Conservation (phyloP, 2,888 invertebrate species). For the Hyalella azteca region DNA sequence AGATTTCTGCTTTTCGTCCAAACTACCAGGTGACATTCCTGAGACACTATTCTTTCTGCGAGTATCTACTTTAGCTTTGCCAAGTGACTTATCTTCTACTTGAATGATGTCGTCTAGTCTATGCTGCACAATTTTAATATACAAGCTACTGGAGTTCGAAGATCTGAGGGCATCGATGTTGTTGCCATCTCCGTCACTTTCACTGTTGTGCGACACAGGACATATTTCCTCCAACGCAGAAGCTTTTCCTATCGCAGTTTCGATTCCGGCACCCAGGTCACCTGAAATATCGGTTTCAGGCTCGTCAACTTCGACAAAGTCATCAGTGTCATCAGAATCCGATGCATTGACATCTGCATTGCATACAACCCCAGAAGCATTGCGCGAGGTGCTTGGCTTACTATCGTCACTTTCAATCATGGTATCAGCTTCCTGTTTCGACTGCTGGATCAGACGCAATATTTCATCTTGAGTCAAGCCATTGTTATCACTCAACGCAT, state of each 20-base stretch:
- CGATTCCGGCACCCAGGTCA: too few species aligned
- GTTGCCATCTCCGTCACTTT: conserved; percentile 9
- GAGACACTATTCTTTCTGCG: conserved; percentile 20
- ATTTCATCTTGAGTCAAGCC: conserved; percentile 77
- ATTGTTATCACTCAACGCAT: conserved; percentile 51
- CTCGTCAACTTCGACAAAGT: conserved; percentile 50
- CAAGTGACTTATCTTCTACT: conserved; percentile 38
- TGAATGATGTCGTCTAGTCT: conserved; percentile 53
- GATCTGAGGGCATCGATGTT: conserved; percentile 50
- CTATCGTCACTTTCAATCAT: conserved; percentile 24
- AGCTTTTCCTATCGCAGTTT: too few species aligned
- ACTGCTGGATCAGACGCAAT: conserved; percentile 63
- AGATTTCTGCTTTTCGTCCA: neutral
- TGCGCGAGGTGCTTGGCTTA: conserved; percentile 48
- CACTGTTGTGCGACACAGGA: too few species aligned
- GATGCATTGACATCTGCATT: conserved; percentile 50
- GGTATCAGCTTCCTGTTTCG: conserved; percentile 38
- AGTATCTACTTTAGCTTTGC: conserved; percentile 48
- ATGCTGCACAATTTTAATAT: conserved; percentile 55
- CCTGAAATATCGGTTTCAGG: too few species aligned
- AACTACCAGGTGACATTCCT: neutral
- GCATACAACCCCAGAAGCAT: conserved; percentile 52
- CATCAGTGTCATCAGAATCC: conserved; percentile 46
- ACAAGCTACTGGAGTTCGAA: conserved; percentile 53
- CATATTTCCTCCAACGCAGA: too few species aligned